A percentile compares a stretch with the other conserved stretches of the same genome.
Conservation (phyloP, 2,888 invertebrate species). For the Neoscelio sp. region DNA sequence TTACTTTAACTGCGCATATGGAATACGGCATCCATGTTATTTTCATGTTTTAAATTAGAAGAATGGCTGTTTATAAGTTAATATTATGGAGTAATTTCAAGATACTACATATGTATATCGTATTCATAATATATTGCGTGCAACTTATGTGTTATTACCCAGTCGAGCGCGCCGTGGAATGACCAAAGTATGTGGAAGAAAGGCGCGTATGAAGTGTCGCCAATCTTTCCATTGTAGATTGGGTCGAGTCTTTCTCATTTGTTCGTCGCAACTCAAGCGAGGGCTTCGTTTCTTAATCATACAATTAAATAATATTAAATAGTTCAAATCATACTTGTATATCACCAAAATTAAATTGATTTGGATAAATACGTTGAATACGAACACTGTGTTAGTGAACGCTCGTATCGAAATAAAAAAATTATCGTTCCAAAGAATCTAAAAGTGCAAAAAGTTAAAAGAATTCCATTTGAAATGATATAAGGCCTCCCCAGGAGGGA, state of each 20-base stretch:
- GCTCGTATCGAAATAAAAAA: no score
- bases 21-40: constrained; percentile 37
- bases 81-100: constrained; percentile 59
- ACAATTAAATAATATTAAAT: constrained; percentile 67
- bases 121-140: constrained; percentile 65
- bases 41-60: constrained; percentile 56
- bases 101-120: constrained; percentile 62
- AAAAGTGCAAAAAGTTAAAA: no score
- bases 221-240: constrained; percentile 78
- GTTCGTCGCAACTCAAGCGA: constrained; percentile 70
- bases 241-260: constrained; percentile 72
- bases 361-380: no score
- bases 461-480: no score
- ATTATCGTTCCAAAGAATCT: no score
- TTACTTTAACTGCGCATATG: constrained; percentile 51
- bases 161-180: constrained; percentile 65
- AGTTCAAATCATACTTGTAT: no score
- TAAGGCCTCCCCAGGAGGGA: no score
- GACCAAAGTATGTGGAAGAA: constrained; percentile 75
- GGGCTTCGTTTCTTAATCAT: constrained; percentile 67
- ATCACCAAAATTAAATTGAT: no score
- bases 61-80: constrained; percentile 60
- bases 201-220: constrained; percentile 77
- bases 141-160: constrained; percentile 63
- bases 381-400: no score